Evolutionary conservation across 2,888 invertebrate species (phyloP), one percentile per base, ranked within the genome.

Genomic region (Trimorus sp.): DNA sequence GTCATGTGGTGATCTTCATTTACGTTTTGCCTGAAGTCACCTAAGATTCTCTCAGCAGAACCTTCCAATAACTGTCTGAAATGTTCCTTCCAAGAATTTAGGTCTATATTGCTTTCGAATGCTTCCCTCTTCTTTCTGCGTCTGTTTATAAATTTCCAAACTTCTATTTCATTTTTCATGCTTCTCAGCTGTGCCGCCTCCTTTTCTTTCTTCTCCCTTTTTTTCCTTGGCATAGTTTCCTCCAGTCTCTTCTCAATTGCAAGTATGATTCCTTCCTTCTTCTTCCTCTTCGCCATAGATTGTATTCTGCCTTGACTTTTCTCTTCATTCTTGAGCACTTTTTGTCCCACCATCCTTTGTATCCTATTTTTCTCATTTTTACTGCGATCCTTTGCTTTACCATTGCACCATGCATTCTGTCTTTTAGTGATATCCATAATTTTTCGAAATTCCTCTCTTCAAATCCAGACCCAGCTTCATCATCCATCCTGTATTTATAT

Each of bases 281-380:
- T 14, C 48, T 12, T 14, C 14, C n/a, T 48, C 12, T 48, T 48
- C 14, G 11, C 48, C 48, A 48, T 48, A n/a, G n/a, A 7, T 11
- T 37, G 36, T 58, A 58, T 3, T 8, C 11, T n/a, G 14, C 12
- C 38, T 15, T 45, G 3, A 42, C 48, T 14, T 26, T 11, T 36
- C 36, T 48, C 36, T 62, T 62, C 12, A 5, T n/a, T n/a, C 36
- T 26, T 26, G 45, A 48, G n/a, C 62, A 62, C 26, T 48, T 8
- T 12, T 48, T 48, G n/a, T 62, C 62, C 62, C 62, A 62, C 62
- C 62, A 62, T 7, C 8, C n/a, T 12, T 36, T 62, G n/a, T 62
- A 48, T 1, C 26, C 48, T 4, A 48, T 9, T 26, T 48, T 62
- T 36, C n/a, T 62, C 15, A 11, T 12, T 9, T 62, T 62, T 12